Percentiles rank a stretch among this genome's conserved stretches.
phyloP scores from a whole-genome alignment of 2,797 vertebrate genomes.

The Pitangus sulphuratus region DNA sequence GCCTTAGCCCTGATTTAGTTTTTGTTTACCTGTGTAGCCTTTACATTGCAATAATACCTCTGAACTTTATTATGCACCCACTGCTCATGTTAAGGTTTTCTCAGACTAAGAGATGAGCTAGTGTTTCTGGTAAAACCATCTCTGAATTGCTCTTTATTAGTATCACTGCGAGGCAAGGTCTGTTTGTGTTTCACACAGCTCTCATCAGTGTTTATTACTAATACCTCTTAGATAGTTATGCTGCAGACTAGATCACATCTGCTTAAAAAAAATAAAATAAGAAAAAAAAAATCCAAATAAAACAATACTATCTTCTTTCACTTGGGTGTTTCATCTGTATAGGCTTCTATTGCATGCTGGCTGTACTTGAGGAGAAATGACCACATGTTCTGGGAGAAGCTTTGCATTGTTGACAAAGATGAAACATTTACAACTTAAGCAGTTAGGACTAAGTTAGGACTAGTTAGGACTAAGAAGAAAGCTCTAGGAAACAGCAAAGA shows the following conservation, averaged over 20 bases:
- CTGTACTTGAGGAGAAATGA: background rate
- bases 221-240: background rate
- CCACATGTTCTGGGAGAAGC: background rate
- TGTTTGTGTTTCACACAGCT: background rate
- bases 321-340: background rate
- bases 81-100: background rate
- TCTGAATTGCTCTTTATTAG: background rate
- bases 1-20: background rate
- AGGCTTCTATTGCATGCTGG: background rate
- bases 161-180: background rate
- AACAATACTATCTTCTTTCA: background rate
- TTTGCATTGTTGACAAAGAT: background rate
- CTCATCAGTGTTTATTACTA: background rate
- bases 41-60: background rate
- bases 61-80: background rate
- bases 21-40: background rate
- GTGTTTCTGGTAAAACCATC: background rate
- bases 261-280: background rate
- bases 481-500: background rate
- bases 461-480: background rate
- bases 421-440: background rate
- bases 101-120: background rate
- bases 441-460: background rate
- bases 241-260: background rate
- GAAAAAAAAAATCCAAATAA: background rate